A percentile compares a stretch with the other conserved stretches of the same genome.
phyloP scores from a whole-genome alignment of 2,113 vertebrate species.

The Eudyptes chrysolophus region DNA sequence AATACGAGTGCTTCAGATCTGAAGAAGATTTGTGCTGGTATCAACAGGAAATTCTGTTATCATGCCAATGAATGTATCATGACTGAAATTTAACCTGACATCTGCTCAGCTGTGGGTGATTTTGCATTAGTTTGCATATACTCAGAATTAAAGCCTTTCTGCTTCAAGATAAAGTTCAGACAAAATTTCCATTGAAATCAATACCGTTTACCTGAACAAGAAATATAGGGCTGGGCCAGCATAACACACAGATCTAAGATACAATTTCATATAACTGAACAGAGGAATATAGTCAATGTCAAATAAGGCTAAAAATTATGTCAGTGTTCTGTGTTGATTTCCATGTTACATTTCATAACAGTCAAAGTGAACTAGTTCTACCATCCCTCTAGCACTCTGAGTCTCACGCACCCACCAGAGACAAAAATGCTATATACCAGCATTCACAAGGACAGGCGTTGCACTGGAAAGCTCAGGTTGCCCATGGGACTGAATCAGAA shows the following conservation, averaged over 20 bases:
- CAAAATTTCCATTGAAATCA: background rate
- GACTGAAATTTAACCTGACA: background rate
- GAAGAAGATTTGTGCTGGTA: background rate
- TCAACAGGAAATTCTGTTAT: conserved; percentile 5
- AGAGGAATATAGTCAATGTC: background rate
- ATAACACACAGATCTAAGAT: background rate
- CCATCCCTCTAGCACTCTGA: background rate
- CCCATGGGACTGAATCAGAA: background rate
- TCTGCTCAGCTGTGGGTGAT: background rate
- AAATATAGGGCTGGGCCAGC: background rate
- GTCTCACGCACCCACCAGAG: background rate
- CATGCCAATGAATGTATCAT: background rate
- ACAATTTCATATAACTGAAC: background rate
- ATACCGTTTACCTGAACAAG: background rate
- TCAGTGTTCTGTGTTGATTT: background rate
- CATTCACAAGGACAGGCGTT: background rate
- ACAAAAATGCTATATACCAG: background rate
- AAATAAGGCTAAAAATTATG: background rate
- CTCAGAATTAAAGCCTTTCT: background rate
- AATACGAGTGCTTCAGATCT: background rate
- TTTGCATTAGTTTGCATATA: background rate
- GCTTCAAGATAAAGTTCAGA: background rate
- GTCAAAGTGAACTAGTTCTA: background rate
- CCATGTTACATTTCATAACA: background rate
- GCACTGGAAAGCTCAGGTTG: background rate